phyloP scores from a whole-genome alignment of 1,140 invertebrate genomes.

The Eupeodes corollae region DNA sequence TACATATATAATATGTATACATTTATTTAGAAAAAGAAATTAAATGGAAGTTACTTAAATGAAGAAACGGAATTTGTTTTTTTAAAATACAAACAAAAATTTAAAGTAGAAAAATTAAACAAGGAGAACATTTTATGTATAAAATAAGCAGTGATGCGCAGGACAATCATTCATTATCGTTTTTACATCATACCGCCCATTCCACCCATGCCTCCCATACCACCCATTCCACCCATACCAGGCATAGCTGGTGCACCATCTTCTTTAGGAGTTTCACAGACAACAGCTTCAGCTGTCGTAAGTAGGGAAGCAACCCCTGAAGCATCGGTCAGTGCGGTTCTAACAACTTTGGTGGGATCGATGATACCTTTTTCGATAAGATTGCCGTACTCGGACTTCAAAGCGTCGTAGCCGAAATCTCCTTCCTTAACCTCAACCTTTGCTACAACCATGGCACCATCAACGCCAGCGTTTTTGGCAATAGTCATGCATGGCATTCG shows the following conservation, averaged over 20 bases:
- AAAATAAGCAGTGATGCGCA: too few relatives aligned
- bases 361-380: conserved; percentile 97
- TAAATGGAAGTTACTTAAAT: too few relatives aligned
- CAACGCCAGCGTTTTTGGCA: conserved; percentile 92
- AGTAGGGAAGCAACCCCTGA: conserved; percentile 94
- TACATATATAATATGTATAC: too few relatives aligned
- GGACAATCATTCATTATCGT: too few relatives aligned
- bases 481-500: conserved; percentile 92
- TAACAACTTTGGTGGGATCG: conserved; percentile 97
- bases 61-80: too few relatives aligned
- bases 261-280: conserved; percentile 91
- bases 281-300: conserved; percentile 93
- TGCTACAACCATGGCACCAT: conserved; percentile 89
- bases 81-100: too few relatives aligned
- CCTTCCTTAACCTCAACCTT: conserved; percentile 68
- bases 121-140: too few relatives aligned
- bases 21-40: too few relatives aligned
- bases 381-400: conserved; percentile 90
- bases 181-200: conserved; percentile 26
- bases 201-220: conserved; percentile 19
- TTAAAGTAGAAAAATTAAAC: too few relatives aligned
- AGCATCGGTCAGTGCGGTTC: conserved; percentile 94
- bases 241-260: conserved; percentile 56
- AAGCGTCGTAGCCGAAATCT: conserved; percentile 89
- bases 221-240: conserved; percentile 45